A percentile compares a stretch with the other conserved stretches of the same genome.
phyloP scores from a whole-genome alignment of 2,888 invertebrate species.

The Neuroscelio doddi region DNA sequence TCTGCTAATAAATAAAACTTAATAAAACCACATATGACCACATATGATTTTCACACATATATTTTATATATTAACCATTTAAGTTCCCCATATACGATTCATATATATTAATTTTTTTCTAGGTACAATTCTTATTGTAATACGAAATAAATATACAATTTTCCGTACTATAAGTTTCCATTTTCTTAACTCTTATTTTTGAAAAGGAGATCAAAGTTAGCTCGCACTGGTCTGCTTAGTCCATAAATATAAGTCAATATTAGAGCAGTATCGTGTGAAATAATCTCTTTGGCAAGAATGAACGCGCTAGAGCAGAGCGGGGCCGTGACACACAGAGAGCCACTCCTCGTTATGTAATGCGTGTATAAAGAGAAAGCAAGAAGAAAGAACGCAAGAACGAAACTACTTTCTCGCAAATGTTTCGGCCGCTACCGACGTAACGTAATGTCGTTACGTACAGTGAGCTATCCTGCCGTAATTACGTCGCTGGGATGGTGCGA shows the following conservation, averaged over 20 bases:
- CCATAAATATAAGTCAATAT: background rate
- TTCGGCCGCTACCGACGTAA: conserved; percentile 54
- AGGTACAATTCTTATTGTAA: too few species aligned
- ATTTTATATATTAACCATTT: too few species aligned
- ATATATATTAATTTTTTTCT: too few species aligned
- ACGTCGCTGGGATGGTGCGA: conserved; percentile 38
- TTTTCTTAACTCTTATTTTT: too few species aligned
- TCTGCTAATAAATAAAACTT: too few species aligned
- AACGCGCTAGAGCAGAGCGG: conserved; percentile 36
- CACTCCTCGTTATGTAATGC: conserved; percentile 64
- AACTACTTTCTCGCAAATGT: conserved; percentile 60
- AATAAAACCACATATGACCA: too few species aligned
- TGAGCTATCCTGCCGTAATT: conserved; percentile 42
- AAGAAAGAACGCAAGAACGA: conserved; percentile 60
- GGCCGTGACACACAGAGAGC: conserved; percentile 46
- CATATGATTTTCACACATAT: too few species aligned
- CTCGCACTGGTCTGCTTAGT: too few species aligned
- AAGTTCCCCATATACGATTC: too few species aligned
- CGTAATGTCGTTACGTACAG: conserved; percentile 55
- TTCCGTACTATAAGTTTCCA: too few species aligned
- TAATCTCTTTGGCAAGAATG: conserved; percentile 33
- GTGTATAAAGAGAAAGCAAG: conserved; percentile 65
- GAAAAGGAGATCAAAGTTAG: too few species aligned
- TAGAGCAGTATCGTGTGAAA: conserved; percentile 35
- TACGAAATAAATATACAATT: too few species aligned